phyloP scores from a whole-genome alignment of 2,888 invertebrate species.

The Kuschelorhynchus macadamiae region DNA sequence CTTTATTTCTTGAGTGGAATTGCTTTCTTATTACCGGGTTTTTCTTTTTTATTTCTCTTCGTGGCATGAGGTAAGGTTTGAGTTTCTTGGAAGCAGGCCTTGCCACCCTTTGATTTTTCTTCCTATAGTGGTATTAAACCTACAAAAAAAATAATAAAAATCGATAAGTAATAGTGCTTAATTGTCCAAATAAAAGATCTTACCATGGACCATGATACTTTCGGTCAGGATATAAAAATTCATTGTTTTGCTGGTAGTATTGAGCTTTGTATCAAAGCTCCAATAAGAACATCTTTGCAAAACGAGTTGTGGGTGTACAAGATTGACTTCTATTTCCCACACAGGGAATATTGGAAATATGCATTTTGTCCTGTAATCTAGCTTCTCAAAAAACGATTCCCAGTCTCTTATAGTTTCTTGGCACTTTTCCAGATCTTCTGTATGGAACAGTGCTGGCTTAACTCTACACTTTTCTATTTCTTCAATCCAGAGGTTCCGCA shows the following conservation, averaged over 20 bases:
- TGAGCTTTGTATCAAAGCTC: too few species aligned
- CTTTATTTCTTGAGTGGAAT: background rate
- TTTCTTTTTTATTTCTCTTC: background rate
- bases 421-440: too few species aligned
- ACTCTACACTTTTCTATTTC: background rate
- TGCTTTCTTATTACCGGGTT: background rate
- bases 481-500: too few species aligned
- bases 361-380: constrained; percentile 5
- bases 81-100: background rate
- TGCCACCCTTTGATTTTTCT: too few species aligned
- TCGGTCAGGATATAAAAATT: constrained; percentile 1
- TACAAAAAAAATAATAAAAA: too few species aligned
- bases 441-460: constrained; percentile 6
- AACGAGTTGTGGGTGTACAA: constrained; percentile 4
- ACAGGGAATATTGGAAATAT: background rate
- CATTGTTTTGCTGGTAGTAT: background rate
- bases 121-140: too few species aligned
- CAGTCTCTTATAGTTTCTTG: constrained; percentile 1
- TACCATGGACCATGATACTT: background rate
- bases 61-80: background rate
- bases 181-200: background rate
- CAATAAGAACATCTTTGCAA: background rate
- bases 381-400: constrained; percentile 2
- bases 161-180: too few species aligned
- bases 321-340: background rate